phyloP scores from a whole-genome alignment of 2,888 invertebrate genomes.

The Cephalotes varians region DNA sequence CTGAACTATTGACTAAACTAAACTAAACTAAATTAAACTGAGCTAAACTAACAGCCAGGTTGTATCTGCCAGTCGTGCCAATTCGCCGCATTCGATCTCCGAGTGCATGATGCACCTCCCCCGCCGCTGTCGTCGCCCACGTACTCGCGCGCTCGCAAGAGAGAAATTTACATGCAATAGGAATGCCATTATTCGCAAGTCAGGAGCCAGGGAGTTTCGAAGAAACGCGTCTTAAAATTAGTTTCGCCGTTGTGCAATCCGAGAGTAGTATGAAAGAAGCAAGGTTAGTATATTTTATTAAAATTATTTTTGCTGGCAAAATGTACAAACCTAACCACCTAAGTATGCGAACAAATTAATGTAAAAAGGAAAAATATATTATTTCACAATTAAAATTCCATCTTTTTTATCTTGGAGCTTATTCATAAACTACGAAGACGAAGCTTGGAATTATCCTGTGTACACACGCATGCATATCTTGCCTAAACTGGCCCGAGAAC shows the following conservation, averaged over 20 bases:
- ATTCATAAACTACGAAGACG: neutral
- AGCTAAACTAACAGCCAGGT: constrained; percentile 74
- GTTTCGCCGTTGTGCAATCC: neutral
- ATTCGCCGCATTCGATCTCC: constrained; percentile 20
- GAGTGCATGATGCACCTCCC: neutral
- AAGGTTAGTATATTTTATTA: neutral
- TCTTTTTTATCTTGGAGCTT: neutral
- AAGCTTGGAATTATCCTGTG: neutral
- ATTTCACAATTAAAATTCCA: neutral
- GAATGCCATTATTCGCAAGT: constrained; percentile 44
- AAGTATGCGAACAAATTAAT: no score
- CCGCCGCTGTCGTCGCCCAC: neutral
- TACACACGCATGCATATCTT: neutral
- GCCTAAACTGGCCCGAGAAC: neutral
- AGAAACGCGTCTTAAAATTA: constrained; percentile 11
- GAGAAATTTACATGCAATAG: constrained; percentile 63
- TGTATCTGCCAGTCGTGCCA: constrained; percentile 43
- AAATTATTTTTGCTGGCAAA: neutral
- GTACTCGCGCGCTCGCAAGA: constrained; percentile 14
- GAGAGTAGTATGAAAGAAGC: neutral
- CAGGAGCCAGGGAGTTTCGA: constrained; percentile 11
- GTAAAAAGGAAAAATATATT: neutral
- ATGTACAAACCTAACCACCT: no score
- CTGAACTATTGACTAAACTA: constrained; percentile 76
- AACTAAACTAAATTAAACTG: constrained; percentile 65